Base-by-base conservation (phyloP, 2,888 invertebrate species). In the Chrysolina americana region DNA sequence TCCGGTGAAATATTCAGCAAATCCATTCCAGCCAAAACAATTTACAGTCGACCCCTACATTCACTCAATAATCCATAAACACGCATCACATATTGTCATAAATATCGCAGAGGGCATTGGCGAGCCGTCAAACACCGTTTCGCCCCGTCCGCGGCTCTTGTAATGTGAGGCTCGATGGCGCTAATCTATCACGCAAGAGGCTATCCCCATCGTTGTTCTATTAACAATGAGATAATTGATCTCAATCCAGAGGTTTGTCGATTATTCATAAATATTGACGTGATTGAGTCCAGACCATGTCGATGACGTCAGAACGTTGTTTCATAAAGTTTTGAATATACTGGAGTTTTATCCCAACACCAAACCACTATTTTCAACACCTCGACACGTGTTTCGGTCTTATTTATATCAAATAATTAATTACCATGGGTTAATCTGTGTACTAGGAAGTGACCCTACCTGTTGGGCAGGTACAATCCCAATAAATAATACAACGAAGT, bases 201-300 rank as follows among this genome's bases (percentile, higher is more conserved):
- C 79, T 81, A 77, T 71, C 78, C 77, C 80, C 72, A 79, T 84
- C 83, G 84, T 85, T 83, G 84, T 85, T 82, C 84, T 80, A 78
- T 84, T 82, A 85, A 84, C 85, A 47, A 47, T 50, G n/a, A 83
- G 81, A 82, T 83, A 83, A 84, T 82, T 79, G 84, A 84, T 85
- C 85, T 84, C 82, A 83, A 84, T 82, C 83, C 77, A 76, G 76
- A 82, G 80, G 47, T 47, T 13, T 6, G 13, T 21, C 36, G 44
- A 53, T 21, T 13, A 11, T 21, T 11, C 21, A 21, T 53, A 19
- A 21, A 11, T 53, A 13, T 53, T 53, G 17, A 11, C 3, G 23
- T 19, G 13, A 13, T 19, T 65, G 47, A 41, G 41, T 64, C 8
- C 6, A 13, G 15, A 44, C 11, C 19, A 15, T 8, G 21, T 41